These are phyloP conservation scores for Leucophenga varia DNA, from an alignment of 1,140 invertebrate species.

Conservation along the genomic window DNA sequence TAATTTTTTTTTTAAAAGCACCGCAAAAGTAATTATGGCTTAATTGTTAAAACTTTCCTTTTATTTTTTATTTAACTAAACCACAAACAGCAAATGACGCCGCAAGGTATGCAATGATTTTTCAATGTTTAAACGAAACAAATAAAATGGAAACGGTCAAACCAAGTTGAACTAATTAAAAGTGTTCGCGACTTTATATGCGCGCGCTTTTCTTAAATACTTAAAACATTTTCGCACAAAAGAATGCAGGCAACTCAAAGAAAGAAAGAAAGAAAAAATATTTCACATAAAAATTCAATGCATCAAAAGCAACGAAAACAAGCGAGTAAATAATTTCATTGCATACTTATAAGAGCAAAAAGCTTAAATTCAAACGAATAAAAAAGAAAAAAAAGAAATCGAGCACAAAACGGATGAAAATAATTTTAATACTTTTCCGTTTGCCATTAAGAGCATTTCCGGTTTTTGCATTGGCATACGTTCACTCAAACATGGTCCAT, in stretches of 20 bases:
- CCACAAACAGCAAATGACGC: slow-evolving; percentile 26
- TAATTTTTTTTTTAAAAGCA: slow-evolving; percentile 37
- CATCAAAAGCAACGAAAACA: too few species aligned
- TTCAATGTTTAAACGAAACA: slow-evolving; percentile 6
- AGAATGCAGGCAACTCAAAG: too few species aligned
- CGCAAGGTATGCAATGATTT: slow-evolving; percentile 16
- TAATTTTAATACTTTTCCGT: slow-evolving; percentile 40
- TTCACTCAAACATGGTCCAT: not conserved
- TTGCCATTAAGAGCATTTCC: slow-evolving; percentile 28
- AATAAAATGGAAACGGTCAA: slow-evolving; percentile 4
- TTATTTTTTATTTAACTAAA: too few species aligned
- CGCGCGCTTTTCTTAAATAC: too few species aligned
- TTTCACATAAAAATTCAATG: too few species aligned
- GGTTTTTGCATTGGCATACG: not conserved
- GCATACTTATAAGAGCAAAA: too few species aligned
- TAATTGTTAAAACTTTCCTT: slow-evolving; percentile 39
- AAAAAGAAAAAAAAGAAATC: too few species aligned
- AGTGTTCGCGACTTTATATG: slow-evolving; percentile 16
- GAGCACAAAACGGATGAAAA: slow-evolving; percentile 27
- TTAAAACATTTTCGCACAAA: too few species aligned
- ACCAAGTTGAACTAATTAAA: slow-evolving; percentile 27
- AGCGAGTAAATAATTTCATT: too few species aligned
- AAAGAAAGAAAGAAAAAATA: too few species aligned
- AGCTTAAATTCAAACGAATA: too few species aligned
- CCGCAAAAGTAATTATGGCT: slow-evolving; percentile 38